Evolutionary conservation across 1,140 invertebrate species (phyloP).

Genomic region (Drosophila micromelanica): DNA sequence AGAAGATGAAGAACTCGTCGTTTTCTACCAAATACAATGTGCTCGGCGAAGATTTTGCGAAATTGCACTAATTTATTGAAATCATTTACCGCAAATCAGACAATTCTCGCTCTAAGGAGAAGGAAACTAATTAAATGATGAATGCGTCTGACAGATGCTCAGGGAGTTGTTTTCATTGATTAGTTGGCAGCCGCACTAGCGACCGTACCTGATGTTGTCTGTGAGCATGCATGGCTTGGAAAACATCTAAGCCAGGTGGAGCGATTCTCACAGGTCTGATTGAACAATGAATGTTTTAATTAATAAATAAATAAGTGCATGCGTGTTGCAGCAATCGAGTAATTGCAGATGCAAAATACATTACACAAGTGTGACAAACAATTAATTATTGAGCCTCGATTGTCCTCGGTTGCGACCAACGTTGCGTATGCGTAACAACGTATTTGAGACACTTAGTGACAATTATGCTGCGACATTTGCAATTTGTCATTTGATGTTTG

Average conservation of each 20-base stretch:
- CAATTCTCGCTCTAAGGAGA: constrained; percentile 32
- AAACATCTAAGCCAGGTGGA: constrained; percentile 29
- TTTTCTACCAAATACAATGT: neutral
- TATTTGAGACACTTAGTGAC: constrained; percentile 54
- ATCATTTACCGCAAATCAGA: constrained; percentile 65
- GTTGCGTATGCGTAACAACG: constrained; percentile 58
- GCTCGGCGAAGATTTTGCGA: neutral
- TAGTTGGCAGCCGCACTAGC: constrained; percentile 6
- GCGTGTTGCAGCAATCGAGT: constrained; percentile 36
- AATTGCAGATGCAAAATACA: constrained; percentile 56
- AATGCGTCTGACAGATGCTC: constrained; percentile 57
- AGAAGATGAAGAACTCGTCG: neutral
- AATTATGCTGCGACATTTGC: constrained; percentile 34
- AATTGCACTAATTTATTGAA: constrained; percentile 70
- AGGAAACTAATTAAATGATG: constrained; percentile 75
- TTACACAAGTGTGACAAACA: constrained; percentile 73
- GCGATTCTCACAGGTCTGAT: constrained; percentile 68
- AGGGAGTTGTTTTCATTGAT: constrained; percentile 42
- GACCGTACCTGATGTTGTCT: neutral
- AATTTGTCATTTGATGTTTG: constrained; percentile 16
- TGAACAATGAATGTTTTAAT: constrained; percentile 79
- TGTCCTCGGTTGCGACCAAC: constrained; percentile 29
- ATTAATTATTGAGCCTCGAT: constrained; percentile 69
- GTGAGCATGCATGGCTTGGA: constrained; percentile 2
- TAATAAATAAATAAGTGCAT: constrained; percentile 76